Conservation (phyloP, 2,888 invertebrate genomes). For the Plagodis pulveraria region DNA sequence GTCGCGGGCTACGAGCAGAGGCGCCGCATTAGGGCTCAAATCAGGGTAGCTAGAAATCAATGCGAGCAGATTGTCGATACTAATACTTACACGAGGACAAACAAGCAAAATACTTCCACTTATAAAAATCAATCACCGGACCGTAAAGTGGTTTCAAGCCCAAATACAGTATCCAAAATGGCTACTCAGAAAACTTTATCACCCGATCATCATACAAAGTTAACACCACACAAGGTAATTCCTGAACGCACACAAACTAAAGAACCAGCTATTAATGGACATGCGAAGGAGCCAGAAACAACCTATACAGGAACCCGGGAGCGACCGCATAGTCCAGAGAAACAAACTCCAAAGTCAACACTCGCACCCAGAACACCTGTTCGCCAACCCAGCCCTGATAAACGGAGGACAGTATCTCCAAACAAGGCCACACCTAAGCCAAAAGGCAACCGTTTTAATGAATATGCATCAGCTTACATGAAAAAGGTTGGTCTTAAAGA, state of each 20-base stretch:
- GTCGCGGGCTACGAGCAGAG: conserved; percentile 91
- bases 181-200: conserved; percentile 49
- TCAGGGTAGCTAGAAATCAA: conserved; percentile 88
- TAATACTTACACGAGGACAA: conserved; percentile 50
- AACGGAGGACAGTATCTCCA: conserved; percentile 70
- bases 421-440: conserved; percentile 62
- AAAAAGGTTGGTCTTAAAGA: conserved; percentile 76
- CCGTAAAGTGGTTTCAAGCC: conserved; percentile 47
- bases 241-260: conserved; percentile 44
- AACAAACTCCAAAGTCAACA: conserved; percentile 51
- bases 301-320: conserved; percentile 43
- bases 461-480: conserved; percentile 80
- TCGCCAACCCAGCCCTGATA: conserved; percentile 71
- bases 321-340: conserved; percentile 65
- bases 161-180: conserved; percentile 50
- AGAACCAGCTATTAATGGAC: conserved; percentile 56
- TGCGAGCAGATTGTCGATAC: conserved; percentile 63
- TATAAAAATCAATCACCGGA: conserved; percentile 57
- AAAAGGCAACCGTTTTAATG: conserved; percentile 72
- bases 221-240: conserved; percentile 42
- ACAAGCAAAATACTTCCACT: conserved; percentile 51
- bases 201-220: conserved; percentile 54
- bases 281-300: conserved; percentile 54
- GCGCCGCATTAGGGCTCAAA: conserved; percentile 90
- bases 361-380: conserved; percentile 51